Base-by-base conservation (phyloP, 2,113 vertebrate species). In the Syngnathus scovelli region DNA sequence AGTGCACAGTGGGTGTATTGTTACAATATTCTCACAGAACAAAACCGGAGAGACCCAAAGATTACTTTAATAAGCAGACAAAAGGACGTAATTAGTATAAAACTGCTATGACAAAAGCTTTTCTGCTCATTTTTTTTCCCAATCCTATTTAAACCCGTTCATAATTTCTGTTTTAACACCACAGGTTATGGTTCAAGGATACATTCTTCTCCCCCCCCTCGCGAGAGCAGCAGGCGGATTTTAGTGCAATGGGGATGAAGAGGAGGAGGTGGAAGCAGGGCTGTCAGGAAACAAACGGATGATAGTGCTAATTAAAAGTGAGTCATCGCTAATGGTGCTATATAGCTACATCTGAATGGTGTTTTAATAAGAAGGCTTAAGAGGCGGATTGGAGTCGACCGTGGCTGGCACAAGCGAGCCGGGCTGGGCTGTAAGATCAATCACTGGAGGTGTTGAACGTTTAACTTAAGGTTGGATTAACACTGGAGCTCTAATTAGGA, bases 231-330 rank as follows among this genome's bases (percentile, higher is more conserved):
- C 41, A 7, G 39, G n/a, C n/a, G 39, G 11, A 62, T 62, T 62
- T 62, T 16, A 27, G n/a, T 18, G 60, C 59, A 6, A 6, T 15
- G 44, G 44, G 13, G 13, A 61, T 61, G 37, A 61, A 21, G 38
- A 41, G 21, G 41, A 16, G 41, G 55, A 62, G 39, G 39, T 13
- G 38, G 60, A 23, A 43, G 61, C 41, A n/a, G 6, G 6, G 39
- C 61, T 62, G 41, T 62, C 41, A 44, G 21, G 61, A 62, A 44
- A 46, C n/a, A 62, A 44, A 62, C 44, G 61, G 41, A 23, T 15
- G 39, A 44, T 62, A 62, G 61, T 16, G 61, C n/a, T 62, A 62
- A 62, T 62, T 62, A 62, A 44, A 43, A 62, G 41, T 62, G 61
- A 62, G 61, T 44, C 61, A 62, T 62, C 61, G 3, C n/a, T 62